A percentile compares a stretch with the other conserved stretches of the same genome.
phyloP scores from a whole-genome alignment of 1,140 invertebrate genomes.

The Camponotus floridanus region DNA sequence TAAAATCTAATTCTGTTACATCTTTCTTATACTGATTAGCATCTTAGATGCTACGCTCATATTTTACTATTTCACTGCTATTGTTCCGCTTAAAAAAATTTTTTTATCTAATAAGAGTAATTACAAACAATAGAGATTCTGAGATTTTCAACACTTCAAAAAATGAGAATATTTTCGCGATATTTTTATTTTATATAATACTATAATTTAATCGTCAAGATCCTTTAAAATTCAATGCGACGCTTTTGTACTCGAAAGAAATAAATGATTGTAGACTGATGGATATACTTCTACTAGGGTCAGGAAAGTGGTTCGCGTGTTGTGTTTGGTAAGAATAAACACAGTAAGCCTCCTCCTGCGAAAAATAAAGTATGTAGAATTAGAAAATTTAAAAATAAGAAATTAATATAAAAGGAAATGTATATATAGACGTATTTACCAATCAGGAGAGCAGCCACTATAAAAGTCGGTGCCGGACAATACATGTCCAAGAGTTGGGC shows the following conservation, averaged over 20 bases:
- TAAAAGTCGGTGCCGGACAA: conserved; percentile 94
- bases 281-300: conserved; percentile 77
- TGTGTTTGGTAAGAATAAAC: conserved; percentile 94
- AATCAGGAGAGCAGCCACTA: conserved; percentile 92
- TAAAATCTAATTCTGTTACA: conserved; percentile 20
- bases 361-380: conserved; percentile 63
- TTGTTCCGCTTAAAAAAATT: neutral
- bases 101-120: conserved; percentile 4
- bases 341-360: conserved; percentile 92
- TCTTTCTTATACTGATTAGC: neutral
- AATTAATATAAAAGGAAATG: neutral
- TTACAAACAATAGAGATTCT: conserved; percentile 44
- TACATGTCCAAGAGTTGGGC: conserved; percentile 93
- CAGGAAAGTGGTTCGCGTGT: conserved; percentile 93
- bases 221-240: neutral
- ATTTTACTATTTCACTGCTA: conserved; percentile 4
- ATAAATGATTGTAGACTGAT: conserved; percentile 58
- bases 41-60: conserved; percentile 19
- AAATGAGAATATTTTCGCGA: neutral
- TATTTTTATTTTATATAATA: neutral
- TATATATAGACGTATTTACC: conserved; percentile 79
- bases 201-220: neutral
- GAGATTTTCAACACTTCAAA: conserved; percentile 9
- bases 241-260: conserved; percentile 31
- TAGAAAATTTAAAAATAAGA: conserved; percentile 27